phyloP scores from a whole-genome alignment of 2,797 vertebrate genomes.

The Sciurus carolinensis region DNA sequence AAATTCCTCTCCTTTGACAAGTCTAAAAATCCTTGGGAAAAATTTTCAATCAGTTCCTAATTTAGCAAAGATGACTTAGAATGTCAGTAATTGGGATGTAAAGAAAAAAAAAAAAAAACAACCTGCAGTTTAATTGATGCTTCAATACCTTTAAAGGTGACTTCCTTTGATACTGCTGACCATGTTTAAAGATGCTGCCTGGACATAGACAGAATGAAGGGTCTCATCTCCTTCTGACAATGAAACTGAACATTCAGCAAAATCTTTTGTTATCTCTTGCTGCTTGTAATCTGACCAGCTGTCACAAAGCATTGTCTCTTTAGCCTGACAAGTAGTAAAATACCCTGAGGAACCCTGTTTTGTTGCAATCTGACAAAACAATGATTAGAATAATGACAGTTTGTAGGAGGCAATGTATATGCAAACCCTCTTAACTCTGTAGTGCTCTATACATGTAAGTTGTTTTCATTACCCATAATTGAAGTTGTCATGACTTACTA shows the following conservation, averaged over 20 bases:
- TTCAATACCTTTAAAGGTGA: not conserved
- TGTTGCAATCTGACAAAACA: constrained; percentile 62
- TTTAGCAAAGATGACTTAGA: constrained; percentile 22
- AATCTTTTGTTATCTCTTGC: constrained; percentile 23
- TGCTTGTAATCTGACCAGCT: constrained; percentile 62
- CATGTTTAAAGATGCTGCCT: not conserved
- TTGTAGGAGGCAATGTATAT: not conserved
- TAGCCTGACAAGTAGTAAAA: constrained; percentile 56
- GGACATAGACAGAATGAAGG: not conserved
- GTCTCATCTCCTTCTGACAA: not conserved
- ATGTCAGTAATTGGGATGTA: not conserved
- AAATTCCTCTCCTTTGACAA: not conserved
- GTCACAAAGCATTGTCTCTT: constrained; percentile 58
- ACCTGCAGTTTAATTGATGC: not conserved
- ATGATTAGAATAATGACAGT: constrained; percentile 63
- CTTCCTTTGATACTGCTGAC: not conserved
- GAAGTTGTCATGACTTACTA: constrained; percentile 62
- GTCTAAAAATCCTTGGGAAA: not conserved
- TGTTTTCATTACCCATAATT: constrained; percentile 64
- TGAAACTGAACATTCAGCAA: constrained; percentile 30
- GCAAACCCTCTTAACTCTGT: not conserved
- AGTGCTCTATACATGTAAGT: not conserved
- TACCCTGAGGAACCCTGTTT: not conserved
- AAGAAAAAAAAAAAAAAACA: not conserved
- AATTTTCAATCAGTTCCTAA: not conserved